Percentiles rank a stretch among this genome's conserved stretches.
Conservation (phyloP, 2,888 invertebrate species). For the Spodoptera picta region DNA sequence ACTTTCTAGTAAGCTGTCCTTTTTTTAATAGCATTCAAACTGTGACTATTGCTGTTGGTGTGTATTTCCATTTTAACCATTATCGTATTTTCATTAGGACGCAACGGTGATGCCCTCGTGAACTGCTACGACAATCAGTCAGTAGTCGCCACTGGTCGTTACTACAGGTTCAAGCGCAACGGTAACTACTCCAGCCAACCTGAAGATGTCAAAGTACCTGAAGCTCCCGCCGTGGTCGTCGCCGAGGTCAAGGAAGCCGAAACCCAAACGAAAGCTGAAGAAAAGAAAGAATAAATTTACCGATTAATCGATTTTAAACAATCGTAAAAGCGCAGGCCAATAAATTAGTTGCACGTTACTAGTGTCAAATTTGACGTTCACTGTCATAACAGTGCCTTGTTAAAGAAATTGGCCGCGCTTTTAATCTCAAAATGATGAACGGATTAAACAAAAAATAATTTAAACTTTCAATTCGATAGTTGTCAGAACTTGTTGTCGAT, state of each 20-base stretch:
- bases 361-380: conserved; percentile 45
- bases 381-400: conserved; percentile 14
- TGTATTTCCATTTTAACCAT: neutral
- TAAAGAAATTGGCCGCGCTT: conserved; percentile 14
- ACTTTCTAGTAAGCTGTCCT: no score
- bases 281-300: conserved; percentile 59
- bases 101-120: conserved; percentile 88
- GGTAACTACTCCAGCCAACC: conserved; percentile 67
- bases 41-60: no score
- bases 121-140: conserved; percentile 87
- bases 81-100: conserved; percentile 79
- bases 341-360: conserved; percentile 9
- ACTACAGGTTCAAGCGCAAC: conserved; percentile 83
- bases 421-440: conserved; percentile 17
- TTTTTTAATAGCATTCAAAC: no score
- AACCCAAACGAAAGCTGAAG: conserved; percentile 41
- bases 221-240: conserved; percentile 48
- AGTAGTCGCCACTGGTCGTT: conserved; percentile 76
- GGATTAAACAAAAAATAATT: conserved; percentile 30
- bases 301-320: conserved; percentile 31
- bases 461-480: conserved; percentile 56
- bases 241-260: conserved; percentile 49
- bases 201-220: conserved; percentile 38
- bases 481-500: conserved; percentile 18
- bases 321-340: conserved; percentile 28